phyloP scores from a whole-genome alignment of 2,113 vertebrate genomes.

The Panthera uncia region DNA sequence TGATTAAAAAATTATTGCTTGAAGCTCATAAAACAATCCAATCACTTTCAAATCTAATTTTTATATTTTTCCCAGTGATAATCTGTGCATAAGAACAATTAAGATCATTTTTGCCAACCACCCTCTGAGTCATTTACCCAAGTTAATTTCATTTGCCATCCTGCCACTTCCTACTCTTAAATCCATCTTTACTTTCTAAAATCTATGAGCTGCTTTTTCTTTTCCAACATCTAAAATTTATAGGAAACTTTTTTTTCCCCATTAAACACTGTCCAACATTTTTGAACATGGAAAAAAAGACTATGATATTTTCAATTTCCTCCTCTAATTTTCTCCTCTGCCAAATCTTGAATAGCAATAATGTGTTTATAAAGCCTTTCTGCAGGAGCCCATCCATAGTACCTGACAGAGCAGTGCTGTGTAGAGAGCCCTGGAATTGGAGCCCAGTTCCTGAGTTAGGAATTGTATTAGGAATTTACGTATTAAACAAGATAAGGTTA shows the following conservation, averaged over 20 bases:
- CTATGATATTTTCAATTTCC: constrained; percentile 38
- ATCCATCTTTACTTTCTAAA: constrained; percentile 44
- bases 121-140: constrained; percentile 46
- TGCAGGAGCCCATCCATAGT: not conserved
- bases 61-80: constrained; percentile 63
- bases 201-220: not conserved
- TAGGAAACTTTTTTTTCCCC: not conserved
- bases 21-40: constrained; percentile 62
- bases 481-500: not conserved
- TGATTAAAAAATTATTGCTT: constrained; percentile 68
- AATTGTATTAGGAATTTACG: not conserved
- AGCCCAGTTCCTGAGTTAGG: not conserved
- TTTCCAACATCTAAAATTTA: constrained; percentile 12
- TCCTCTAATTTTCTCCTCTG: constrained; percentile 35
- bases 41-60: constrained; percentile 67
- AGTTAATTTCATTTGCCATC: constrained; percentile 47
- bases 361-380: constrained; percentile 19
- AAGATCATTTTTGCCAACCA: constrained; percentile 57
- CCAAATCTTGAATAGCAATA: not conserved
- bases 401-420: not conserved
- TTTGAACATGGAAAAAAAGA: constrained; percentile 20
- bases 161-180: not conserved
- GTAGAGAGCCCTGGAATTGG: not conserved
- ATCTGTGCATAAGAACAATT: constrained; percentile 48
- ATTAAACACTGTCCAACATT: not conserved